Conservation (phyloP, 2,113 vertebrate species). For the Python bivittatus region DNA sequence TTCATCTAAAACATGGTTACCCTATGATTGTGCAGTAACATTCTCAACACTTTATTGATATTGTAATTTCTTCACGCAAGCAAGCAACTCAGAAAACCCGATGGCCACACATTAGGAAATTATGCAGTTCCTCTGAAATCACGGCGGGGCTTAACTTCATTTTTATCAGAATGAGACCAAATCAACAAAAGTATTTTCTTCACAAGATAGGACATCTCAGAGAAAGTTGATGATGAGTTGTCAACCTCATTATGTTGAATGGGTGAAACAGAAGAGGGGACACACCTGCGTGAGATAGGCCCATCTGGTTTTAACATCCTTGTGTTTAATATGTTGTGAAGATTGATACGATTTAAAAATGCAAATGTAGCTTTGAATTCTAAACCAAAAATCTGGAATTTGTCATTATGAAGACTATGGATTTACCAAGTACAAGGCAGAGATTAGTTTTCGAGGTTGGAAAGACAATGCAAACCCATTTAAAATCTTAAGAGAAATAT, state of each 20-base stretch:
- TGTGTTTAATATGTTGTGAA: background rate
- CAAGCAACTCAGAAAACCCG: no score
- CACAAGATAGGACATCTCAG: background rate
- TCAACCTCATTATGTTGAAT: background rate
- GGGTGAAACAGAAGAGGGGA: background rate
- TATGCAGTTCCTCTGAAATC: no score
- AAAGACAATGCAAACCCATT: background rate
- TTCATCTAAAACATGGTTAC: no score
- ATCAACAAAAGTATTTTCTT: no score
- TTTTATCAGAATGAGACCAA: background rate
- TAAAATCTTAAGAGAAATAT: background rate
- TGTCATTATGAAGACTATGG: background rate
- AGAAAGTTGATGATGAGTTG: background rate
- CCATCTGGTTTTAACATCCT: background rate
- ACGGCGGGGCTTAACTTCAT: background rate
- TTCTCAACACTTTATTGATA: no score
- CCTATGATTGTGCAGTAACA: no score
- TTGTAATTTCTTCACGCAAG: no score
- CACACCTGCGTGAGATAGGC: background rate
- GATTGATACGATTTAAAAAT: background rate
- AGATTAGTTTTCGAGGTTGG: background rate
- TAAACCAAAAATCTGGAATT: background rate
- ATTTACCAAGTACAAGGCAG: background rate
- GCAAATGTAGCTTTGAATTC: background rate
- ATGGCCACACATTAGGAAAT: no score